A percentile compares a stretch with the other conserved stretches of the same genome.
Evolutionary conservation across 2,797 vertebrate species (phyloP).

Genomic region (Euphonia xanthogaster): DNA sequence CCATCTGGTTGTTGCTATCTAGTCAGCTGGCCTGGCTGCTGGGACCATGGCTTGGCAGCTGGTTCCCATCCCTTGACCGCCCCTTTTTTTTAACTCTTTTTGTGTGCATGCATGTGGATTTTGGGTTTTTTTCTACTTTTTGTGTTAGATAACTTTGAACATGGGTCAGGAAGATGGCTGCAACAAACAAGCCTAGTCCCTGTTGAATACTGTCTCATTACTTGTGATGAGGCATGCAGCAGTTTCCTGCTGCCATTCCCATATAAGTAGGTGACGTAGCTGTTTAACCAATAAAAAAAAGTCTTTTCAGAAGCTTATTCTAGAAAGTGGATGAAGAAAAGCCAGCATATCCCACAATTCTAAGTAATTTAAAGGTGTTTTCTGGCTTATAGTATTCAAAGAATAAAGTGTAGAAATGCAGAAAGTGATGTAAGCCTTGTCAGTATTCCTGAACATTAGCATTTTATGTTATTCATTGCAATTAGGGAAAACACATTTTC

Average conservation of each 20-base stretch:
- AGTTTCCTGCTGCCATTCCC: conserved; percentile 81
- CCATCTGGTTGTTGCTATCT: conserved; percentile 95
- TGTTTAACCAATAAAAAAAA: conserved; percentile 71
- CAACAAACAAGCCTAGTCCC: conserved; percentile 80
- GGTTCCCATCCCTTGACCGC: conserved; percentile 87
- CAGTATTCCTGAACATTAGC: conserved; percentile 30
- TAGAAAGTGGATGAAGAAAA: conserved; percentile 49
- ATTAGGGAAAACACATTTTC: conserved; percentile 74
- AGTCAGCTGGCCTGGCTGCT: conserved; percentile 92
- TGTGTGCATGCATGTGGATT: conserved; percentile 43
- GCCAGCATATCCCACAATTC: conserved; percentile 41
- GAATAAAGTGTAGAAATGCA: conserved; percentile 45
- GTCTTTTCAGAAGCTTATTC: conserved; percentile 56
- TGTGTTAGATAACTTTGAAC: conserved; percentile 76
- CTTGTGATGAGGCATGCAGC: conserved; percentile 68
- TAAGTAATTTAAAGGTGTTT: conserved; percentile 64
- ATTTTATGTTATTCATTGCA: conserved; percentile 69
- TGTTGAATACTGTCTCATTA: conserved; percentile 85
- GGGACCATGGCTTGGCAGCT: conserved; percentile 87
- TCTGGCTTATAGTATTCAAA: conserved; percentile 37
- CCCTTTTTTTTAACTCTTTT: conserved; percentile 29
- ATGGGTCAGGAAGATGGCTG: conserved; percentile 77
- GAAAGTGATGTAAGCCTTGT: conserved; percentile 58
- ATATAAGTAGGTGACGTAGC: conserved; percentile 79
- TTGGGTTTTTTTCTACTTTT: background rate